Conservation (phyloP, 2,113 vertebrate species). For the Bos javanicus region DNA sequence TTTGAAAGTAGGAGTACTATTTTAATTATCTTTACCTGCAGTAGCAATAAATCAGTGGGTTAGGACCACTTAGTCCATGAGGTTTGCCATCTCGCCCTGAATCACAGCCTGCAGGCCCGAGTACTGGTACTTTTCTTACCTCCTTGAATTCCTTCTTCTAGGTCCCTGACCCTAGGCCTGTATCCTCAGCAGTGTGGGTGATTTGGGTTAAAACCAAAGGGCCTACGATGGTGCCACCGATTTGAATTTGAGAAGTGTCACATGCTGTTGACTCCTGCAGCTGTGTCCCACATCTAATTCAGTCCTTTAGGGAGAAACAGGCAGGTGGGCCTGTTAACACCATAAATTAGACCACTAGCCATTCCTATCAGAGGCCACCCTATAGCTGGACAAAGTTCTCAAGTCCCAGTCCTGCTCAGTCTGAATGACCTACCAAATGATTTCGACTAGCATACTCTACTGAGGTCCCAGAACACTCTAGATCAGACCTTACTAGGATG, state of each 20-base stretch:
- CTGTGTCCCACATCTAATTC: not conserved
- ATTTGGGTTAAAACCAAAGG: not conserved
- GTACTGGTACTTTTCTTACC: not conserved
- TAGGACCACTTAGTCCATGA: not conserved
- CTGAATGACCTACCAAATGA: not conserved
- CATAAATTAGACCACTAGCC: not conserved
- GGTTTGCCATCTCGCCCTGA: rapidly evolving
- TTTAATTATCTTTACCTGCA: not conserved
- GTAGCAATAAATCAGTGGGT: not conserved
- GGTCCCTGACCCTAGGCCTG: not conserved
- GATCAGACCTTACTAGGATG: not conserved
- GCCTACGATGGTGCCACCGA: not conserved
- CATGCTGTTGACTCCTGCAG: not conserved
- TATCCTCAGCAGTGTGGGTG: not conserved
- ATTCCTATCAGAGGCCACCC: not conserved
- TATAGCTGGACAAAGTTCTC: not conserved
- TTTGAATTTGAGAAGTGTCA: not conserved
- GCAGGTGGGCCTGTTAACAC: not conserved
- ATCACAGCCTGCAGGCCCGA: not conserved
- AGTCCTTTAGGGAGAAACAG: not conserved
- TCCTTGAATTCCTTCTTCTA: not conserved
- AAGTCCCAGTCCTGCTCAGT: not conserved
- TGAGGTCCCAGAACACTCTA: not conserved
- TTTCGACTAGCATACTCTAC: not conserved
- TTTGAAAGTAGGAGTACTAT: not conserved